Evolutionary conservation across 1,140 invertebrate species (phyloP), one percentile per base, ranked within the genome.

Genomic region (Pollicipes pollicipes): DNA sequence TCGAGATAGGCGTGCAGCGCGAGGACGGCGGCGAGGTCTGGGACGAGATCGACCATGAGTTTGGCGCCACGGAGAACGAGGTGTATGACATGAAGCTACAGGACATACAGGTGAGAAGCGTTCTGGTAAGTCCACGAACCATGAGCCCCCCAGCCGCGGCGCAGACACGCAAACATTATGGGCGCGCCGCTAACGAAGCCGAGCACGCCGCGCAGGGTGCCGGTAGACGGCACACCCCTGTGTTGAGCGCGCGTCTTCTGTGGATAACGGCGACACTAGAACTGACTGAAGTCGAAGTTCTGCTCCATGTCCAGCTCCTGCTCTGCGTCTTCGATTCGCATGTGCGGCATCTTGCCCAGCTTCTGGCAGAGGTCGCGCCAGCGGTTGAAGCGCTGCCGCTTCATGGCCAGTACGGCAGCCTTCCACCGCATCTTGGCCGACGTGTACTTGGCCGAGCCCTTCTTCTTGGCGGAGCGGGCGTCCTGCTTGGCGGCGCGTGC

Each of bases 1-100:
- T 93, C 77, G 90, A 91, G 77, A 76, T 92, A 3, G 81, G 87
- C 72, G 83, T 89, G 35, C 86, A 89, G 71, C 81, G 76, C 70
- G 82, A 83, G 64, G 83, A 85, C 37, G 74, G 8, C 78, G 82
- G 45, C 78, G 78, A 66, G 80, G 82, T 69, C 81, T 69, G 66
- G 71, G 71, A 72, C 37, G 68, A 66, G 26, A 69, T 63, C 45
- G 68, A 70, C 68, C 27, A 71, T 67, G 73, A 73, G 27, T 68
- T 70, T 30, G 79, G 77, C 21, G 68, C 81, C 3, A 79, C 78
- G 0, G 79, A 80, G 0, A 82, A 85, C 30, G 83, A 85, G 73
- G 77, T 81, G 37, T 85, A 85, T 74, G 86, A 87, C 69, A 83
- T 87, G 77, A 85, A 84, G 73, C 79, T 88, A 32, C 81, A 85